Conservation (phyloP, 2,888 invertebrate genomes). For the Zonitis immaculata region DNA sequence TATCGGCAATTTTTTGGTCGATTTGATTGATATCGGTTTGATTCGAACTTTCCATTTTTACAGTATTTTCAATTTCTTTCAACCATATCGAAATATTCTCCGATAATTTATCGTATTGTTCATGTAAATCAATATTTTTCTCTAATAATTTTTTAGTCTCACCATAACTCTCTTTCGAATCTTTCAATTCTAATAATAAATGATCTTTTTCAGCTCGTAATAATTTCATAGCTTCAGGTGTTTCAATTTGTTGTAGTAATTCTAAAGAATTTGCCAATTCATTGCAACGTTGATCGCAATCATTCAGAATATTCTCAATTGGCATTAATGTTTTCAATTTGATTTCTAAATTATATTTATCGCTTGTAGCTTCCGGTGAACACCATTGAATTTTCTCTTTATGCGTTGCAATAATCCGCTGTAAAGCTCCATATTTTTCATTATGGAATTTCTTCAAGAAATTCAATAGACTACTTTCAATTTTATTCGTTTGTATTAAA, state of each 20-base stretch:
- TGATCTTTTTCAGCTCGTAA: conserved; percentile 66
- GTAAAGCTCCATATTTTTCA: conserved; percentile 76
- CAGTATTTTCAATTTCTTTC: conserved; percentile 71
- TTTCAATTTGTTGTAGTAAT: conserved; percentile 68
- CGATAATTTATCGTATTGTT: conserved; percentile 71
- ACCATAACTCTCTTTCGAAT: conserved; percentile 62
- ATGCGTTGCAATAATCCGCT: conserved; percentile 73
- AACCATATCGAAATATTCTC: conserved; percentile 73
- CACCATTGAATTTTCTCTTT: conserved; percentile 92
- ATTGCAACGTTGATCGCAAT: conserved; percentile 62
- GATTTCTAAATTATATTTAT: conserved; percentile 88
- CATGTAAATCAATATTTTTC: conserved; percentile 71
- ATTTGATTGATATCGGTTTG: conserved; percentile 66
- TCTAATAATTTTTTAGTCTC: conserved; percentile 65
- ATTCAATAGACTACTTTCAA: conserved; percentile 69
- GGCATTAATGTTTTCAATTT: conserved; percentile 78
- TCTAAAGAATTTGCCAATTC: conserved; percentile 69
- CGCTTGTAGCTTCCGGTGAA: conserved; percentile 80
- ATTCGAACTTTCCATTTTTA: conserved; percentile 67
- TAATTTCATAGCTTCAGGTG: conserved; percentile 62
- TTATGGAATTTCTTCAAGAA: conserved; percentile 84
- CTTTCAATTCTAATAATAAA: conserved; percentile 66
- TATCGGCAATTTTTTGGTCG: conserved; percentile 64
- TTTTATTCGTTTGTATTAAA: conserved; percentile 73
- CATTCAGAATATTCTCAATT: conserved; percentile 66